Evolutionary conservation across 2,113 vertebrate species (phyloP).

Genomic region (Echinops telfairi): DNA sequence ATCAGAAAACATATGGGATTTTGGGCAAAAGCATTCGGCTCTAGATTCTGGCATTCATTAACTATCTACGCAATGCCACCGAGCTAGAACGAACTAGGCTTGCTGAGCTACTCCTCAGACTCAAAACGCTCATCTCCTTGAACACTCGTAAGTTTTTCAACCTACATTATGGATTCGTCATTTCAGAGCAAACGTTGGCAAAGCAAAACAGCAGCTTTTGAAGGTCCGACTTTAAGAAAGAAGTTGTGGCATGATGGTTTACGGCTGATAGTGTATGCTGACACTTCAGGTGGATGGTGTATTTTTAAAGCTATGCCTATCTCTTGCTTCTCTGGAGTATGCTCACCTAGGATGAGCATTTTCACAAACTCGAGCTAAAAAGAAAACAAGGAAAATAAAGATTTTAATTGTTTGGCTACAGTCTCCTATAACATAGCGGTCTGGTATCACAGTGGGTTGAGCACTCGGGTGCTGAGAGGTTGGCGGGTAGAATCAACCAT

Average conservation of each 20-base stretch:
- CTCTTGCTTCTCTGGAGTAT: not conserved
- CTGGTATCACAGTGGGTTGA: too few species aligned
- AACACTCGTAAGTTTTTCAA: not conserved
- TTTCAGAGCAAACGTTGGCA: not conserved
- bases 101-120: not conserved
- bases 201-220: not conserved
- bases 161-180: conserved; percentile 18
- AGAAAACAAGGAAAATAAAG: not conserved
- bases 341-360: not conserved
- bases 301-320: not conserved
- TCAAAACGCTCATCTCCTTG: conserved; percentile 9
- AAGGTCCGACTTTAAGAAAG: not conserved
- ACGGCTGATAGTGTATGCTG: not conserved
- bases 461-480: too few species aligned
- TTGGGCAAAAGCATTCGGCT: conserved; percentile 4
- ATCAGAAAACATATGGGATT: not conserved
- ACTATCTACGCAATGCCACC: not conserved
- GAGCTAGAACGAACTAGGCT: not conserved
- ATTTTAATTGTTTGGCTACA: not conserved
- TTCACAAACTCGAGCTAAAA: conserved; percentile 10
- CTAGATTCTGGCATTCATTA: not conserved
- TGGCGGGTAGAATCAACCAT: too few species aligned
- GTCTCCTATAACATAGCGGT: not conserved
- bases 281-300: not conserved
- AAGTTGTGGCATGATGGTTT: not conserved